Conservation (phyloP, 2,797 vertebrate species). For the Acanthurus leucopareius region DNA sequence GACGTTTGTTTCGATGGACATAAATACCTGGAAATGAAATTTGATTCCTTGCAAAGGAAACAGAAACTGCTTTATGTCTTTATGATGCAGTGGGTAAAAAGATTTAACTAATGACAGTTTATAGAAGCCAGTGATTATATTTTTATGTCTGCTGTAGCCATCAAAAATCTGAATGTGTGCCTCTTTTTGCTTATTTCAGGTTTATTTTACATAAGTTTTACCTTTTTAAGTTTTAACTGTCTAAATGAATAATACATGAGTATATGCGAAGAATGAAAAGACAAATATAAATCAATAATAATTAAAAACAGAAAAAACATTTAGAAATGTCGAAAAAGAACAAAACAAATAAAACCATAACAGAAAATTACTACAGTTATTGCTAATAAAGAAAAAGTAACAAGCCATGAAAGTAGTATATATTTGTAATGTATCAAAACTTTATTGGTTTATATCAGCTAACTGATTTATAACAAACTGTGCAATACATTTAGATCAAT, state of each 20-base stretch:
- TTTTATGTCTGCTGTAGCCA: neutral
- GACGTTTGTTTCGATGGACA: neutral
- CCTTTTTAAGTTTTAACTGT: too few relatives aligned
- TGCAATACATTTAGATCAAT: neutral
- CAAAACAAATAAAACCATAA: too few relatives aligned
- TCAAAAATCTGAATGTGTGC: neutral
- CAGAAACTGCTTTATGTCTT: neutral
- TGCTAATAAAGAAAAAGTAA: too few relatives aligned
- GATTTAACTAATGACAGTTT: neutral
- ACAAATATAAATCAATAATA: too few relatives aligned
- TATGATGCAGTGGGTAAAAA: neutral
- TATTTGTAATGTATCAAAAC: too few relatives aligned
- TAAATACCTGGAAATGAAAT: slow-evolving; percentile 20
- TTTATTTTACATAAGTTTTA: neutral
- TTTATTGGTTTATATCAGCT: neutral
- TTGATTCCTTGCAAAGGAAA: neutral
- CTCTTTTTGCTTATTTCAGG: neutral
- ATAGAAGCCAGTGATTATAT: neutral
- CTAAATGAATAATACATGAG: too few relatives aligned
- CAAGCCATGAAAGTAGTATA: too few relatives aligned
- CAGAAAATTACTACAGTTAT: too few relatives aligned
- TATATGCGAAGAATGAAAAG: too few relatives aligned
- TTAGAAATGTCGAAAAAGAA: too few relatives aligned
- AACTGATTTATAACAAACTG: neutral
- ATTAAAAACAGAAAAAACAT: too few relatives aligned